Conservation (phyloP, 1,140 invertebrate genomes). For the Ips typographus region DNA sequence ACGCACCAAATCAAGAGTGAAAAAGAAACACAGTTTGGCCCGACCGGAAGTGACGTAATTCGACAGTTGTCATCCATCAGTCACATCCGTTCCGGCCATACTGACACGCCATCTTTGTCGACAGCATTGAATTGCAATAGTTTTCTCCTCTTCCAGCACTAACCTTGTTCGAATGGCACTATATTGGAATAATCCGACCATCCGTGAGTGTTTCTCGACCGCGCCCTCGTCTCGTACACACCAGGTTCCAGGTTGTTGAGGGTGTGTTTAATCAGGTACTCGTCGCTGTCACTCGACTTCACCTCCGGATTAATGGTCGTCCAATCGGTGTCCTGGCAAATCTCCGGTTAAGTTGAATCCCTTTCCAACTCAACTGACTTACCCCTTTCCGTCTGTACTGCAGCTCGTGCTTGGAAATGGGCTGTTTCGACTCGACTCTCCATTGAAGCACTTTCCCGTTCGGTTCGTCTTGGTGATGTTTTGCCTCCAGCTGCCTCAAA, state of each 20-base stretch:
- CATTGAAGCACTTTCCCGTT: slow-evolving; percentile 42
- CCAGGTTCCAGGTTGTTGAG: slow-evolving; percentile 38
- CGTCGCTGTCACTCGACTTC: slow-evolving; percentile 30
- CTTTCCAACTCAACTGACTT: slow-evolving; percentile 16
- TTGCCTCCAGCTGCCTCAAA: slow-evolving; percentile 35
- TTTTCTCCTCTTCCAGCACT: slow-evolving; percentile 8
- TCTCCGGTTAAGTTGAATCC: not conserved
- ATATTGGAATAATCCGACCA: slow-evolving; percentile 44
- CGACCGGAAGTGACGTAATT: too few species aligned
- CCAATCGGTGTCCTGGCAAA: slow-evolving; percentile 40
- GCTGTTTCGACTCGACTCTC: slow-evolving; percentile 44
- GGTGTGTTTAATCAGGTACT: slow-evolving; percentile 40
- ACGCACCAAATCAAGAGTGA: too few species aligned
- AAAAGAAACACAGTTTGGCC: too few species aligned
- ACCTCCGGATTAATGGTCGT: slow-evolving; percentile 38
- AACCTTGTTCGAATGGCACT: slow-evolving; percentile 41
- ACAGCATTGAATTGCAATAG: too few species aligned
- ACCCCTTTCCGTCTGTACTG: slow-evolving; percentile 45
- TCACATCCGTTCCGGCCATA: too few species aligned
- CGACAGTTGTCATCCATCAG: too few species aligned
- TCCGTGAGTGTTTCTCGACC: slow-evolving; percentile 42
- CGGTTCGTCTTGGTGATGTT: slow-evolving; percentile 17
- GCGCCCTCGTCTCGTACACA: slow-evolving; percentile 40
- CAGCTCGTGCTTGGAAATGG: slow-evolving; percentile 39
- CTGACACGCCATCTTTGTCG: too few species aligned